phyloP scores from a whole-genome alignment of 1,140 invertebrate genomes.

The Grapholita molesta region DNA sequence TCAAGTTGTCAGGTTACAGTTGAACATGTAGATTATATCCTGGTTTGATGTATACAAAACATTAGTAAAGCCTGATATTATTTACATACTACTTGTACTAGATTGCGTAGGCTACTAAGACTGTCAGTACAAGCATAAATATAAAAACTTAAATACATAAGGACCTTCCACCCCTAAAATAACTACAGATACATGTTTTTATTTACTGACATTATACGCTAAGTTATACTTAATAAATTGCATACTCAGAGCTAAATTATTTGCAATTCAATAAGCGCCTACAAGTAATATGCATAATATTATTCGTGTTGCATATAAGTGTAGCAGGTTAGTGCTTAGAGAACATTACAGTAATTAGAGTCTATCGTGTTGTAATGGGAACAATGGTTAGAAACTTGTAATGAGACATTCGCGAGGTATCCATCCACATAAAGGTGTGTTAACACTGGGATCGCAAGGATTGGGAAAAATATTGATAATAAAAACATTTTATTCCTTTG shows the following conservation, averaged over 20 bases:
- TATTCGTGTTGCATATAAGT: slow-evolving; percentile 16
- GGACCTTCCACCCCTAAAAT: too few relatives aligned
- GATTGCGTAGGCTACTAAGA: not conserved
- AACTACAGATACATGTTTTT: not conserved
- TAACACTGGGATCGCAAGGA: not conserved
- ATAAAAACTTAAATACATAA: not conserved
- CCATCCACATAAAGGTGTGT: not conserved
- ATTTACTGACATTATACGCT: not conserved
- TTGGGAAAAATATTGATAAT: too few relatives aligned
- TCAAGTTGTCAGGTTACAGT: not conserved
- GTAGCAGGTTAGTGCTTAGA: slow-evolving; percentile 19
- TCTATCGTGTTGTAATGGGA: slow-evolving; percentile 59
- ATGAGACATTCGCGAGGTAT: slow-evolving; percentile 38
- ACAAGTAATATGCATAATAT: slow-evolving; percentile 8
- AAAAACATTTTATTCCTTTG: too few relatives aligned
- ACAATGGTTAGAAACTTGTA: slow-evolving; percentile 32
- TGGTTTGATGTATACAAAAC: not conserved
- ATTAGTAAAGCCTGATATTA: too few relatives aligned
- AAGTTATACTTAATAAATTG: not conserved
- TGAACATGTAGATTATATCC: not conserved
- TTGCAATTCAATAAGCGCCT: slow-evolving; percentile 14
- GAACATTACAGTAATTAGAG: slow-evolving; percentile 57
- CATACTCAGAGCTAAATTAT: not conserved
- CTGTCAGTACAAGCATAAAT: not conserved
- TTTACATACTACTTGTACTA: not conserved